Evolutionary conservation across 2,888 invertebrate species (phyloP), one percentile per base, ranked within the genome.

Genomic region (Subacronicta megacephala): DNA sequence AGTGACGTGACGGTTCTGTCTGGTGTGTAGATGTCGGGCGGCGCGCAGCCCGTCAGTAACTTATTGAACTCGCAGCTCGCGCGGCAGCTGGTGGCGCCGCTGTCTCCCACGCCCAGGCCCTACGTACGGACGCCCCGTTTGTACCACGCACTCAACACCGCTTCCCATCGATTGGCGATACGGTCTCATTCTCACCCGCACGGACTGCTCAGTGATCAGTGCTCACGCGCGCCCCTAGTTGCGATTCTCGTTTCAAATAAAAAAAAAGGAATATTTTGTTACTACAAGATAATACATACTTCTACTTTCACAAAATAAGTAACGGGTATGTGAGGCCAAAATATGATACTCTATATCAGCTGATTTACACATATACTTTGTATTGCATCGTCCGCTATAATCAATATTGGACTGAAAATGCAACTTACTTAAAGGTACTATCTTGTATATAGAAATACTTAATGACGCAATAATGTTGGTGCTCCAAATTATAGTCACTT

Each of bases 51-150:
- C 76, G 87, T 83, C 79, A 84, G 88, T 86, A 91, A 84, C 87
- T 90, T 95, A 90, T 90, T 95, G 95, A 93, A 92, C 89, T 95
- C 95, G 90, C 95, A 95, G 90, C 94, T 95, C 84, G 95, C 95
- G 82, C 94, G 95, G 71, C 95, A 95, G 89, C 94, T 95, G 88
- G 94, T 95, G 82, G 95, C 95, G 87, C 95, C 95, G 87, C 92
- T 95, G 89, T 92, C 95, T 87, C 87, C 93, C 77, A 83, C 84
- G 82, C 90, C 89, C 84, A 84, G 94, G 78, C 91, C 93, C 89
- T 94, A 94, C 93, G 94, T 93, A 93, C 92, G 93, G 90, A 91
- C 89, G 87, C 88, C 86, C 88, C 89, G 91, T 94, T 93, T 93
- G 92, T 92, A 93, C 92, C 93, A 92, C 93, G 93, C 93, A 93